A percentile compares a stretch with the other conserved stretches of the same genome.
phyloP scores from a whole-genome alignment of 2,888 invertebrate species.

The Cryptus armator region DNA sequence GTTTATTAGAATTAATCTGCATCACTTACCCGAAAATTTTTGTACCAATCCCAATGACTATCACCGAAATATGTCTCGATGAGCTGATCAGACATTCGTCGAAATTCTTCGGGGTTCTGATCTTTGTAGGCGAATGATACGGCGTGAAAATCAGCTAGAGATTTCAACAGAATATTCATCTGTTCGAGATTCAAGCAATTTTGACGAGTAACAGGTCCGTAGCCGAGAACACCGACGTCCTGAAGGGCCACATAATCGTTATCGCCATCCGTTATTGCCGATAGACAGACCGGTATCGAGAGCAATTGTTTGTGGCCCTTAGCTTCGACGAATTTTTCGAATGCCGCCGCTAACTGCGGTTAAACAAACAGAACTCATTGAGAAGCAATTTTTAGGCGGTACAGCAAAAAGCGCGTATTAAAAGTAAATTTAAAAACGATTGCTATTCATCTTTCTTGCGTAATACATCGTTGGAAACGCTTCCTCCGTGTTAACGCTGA shows the following conservation, averaged over 20 bases:
- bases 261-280: constrained; percentile 82
- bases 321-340: constrained; percentile 75
- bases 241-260: constrained; percentile 85
- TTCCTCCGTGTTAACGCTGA: no score
- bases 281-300: constrained; percentile 79
- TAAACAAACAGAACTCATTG: background rate
- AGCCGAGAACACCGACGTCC: constrained; percentile 83
- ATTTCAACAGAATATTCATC: constrained; percentile 80
- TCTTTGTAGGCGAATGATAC: constrained; percentile 84
- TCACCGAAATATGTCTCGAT: constrained; percentile 78
- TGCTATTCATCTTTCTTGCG: no score
- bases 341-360: constrained; percentile 77
- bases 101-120: constrained; percentile 76
- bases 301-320: constrained; percentile 73
- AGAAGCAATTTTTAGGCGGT: no score
- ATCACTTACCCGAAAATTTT: constrained; percentile 76
- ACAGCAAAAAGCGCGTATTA: no score
- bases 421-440: no score
- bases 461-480: no score
- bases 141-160: constrained; percentile 85
- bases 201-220: constrained; percentile 77
- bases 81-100: constrained; percentile 71
- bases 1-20: background rate
- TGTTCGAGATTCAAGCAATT: constrained; percentile 78
- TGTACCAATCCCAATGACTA: constrained; percentile 78